Conservation (phyloP, 64 coral and sea anemone genomes). For the Anthopleura sola region DNA sequence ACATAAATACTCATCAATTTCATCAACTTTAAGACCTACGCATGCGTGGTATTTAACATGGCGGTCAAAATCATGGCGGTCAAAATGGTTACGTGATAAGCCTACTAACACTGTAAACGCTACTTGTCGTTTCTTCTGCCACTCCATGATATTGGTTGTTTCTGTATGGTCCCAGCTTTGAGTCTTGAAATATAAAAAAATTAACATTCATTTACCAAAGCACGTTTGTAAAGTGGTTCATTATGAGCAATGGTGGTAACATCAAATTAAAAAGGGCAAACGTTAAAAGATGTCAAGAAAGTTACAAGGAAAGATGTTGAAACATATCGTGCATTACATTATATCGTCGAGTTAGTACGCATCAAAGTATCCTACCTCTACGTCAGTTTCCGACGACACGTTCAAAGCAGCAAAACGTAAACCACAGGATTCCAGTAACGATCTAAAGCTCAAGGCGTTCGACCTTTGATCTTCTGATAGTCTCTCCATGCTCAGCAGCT, state of each 20-base stretch:
- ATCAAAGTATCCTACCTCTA: not conserved
- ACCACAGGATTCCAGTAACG: conserved; percentile 1
- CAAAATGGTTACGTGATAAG: not conserved
- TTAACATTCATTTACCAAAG: not conserved
- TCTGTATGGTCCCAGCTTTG: conserved; percentile 75
- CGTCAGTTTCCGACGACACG: not conserved
- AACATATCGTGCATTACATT: too few species aligned
- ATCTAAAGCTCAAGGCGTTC: not conserved
- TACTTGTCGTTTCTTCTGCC: conserved; percentile 78
- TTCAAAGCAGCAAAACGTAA: not conserved
- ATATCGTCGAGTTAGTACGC: not conserved
- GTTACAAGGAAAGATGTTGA: too few species aligned
- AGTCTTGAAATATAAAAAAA: conserved; percentile 4
- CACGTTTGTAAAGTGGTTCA: too few species aligned
- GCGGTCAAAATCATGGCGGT: too few species aligned
- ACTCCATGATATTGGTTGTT: conserved; percentile 62
- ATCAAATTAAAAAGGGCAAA: too few species aligned
- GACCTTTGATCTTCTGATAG: not conserved
- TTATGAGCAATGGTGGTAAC: too few species aligned
- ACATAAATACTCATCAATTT: too few species aligned
- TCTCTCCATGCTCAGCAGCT: not conserved
- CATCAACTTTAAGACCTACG: too few species aligned
- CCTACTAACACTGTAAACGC: conserved; percentile 51
- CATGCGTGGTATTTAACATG: too few species aligned
- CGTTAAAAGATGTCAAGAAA: too few species aligned